Evolutionary conservation across 2,797 vertebrate species (phyloP).

Genomic region (Morus bassanus): DNA sequence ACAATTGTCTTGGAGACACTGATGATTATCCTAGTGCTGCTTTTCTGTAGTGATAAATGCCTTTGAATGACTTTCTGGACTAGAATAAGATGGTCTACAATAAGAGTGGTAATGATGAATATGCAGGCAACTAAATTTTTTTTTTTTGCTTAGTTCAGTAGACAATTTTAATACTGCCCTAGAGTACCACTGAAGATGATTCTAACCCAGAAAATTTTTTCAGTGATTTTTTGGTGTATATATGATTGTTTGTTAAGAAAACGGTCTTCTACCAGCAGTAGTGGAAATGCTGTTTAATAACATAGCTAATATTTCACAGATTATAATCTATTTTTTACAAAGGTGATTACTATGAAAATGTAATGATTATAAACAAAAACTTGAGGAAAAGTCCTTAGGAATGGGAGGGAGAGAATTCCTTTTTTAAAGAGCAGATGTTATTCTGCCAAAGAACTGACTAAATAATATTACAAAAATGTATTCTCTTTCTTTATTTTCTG

Average conservation of each 20-base stretch:
- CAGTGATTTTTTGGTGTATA: background rate
- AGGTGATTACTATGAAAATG: background rate
- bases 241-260: background rate
- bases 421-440: background rate
- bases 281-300: background rate
- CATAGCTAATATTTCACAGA: background rate
- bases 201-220: background rate
- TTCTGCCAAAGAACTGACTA: background rate
- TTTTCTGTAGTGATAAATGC: background rate
- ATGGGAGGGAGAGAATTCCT: background rate
- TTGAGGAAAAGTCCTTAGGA: background rate
- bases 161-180: background rate
- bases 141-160: background rate
- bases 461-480: background rate
- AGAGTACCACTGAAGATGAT: background rate
- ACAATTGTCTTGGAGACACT: background rate
- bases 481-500: background rate
- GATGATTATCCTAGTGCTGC: background rate
- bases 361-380: background rate
- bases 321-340: background rate
- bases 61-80: background rate
- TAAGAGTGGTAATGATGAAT: background rate
- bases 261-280: background rate
- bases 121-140: background rate
- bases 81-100: background rate